Conservation (phyloP, 2,797 vertebrate species). For the Pangasius djambal region DNA sequence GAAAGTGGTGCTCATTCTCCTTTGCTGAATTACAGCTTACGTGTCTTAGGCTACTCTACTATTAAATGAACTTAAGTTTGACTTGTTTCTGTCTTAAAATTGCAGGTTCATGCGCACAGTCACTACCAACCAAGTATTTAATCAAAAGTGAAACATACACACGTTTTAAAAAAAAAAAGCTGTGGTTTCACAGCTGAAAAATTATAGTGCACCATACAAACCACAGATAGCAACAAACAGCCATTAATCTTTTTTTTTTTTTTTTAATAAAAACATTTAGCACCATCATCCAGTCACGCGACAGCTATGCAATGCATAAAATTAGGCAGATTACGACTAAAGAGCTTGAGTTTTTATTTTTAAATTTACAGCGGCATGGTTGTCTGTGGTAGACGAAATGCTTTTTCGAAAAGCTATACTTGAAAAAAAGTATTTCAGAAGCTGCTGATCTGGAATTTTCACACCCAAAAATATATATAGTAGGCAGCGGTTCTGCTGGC, state of each 20-base stretch:
- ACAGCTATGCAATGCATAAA: background rate
- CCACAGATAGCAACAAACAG: background rate
- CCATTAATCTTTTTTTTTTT: background rate
- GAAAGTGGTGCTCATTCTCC: constrained; percentile 15
- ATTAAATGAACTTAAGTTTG: constrained; percentile 33
- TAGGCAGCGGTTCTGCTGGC: background rate
- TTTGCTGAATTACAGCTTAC: constrained; percentile 40
- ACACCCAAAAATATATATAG: background rate
- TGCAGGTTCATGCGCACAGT: constrained; percentile 21
- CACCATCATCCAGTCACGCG: background rate
- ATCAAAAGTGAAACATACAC: constrained; percentile 33
- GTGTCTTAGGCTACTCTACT: background rate
- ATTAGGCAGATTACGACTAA: background rate
- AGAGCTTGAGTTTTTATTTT: background rate
- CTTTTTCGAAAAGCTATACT: too few relatives aligned
- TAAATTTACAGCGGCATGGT: background rate
- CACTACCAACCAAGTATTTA: constrained; percentile 15
- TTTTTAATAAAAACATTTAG: background rate
- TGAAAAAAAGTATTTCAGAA: background rate
- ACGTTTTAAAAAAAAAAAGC: background rate
- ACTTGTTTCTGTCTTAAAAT: constrained; percentile 33
- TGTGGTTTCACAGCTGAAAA: constrained; percentile 10
- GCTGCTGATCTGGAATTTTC: background rate
- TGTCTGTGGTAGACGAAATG: too few relatives aligned
- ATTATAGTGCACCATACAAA: background rate